These are phyloP conservation scores for Gorsachius goisagi DNA, from an alignment of 2,113 vertebrate species.

Conservation along the genomic window DNA sequence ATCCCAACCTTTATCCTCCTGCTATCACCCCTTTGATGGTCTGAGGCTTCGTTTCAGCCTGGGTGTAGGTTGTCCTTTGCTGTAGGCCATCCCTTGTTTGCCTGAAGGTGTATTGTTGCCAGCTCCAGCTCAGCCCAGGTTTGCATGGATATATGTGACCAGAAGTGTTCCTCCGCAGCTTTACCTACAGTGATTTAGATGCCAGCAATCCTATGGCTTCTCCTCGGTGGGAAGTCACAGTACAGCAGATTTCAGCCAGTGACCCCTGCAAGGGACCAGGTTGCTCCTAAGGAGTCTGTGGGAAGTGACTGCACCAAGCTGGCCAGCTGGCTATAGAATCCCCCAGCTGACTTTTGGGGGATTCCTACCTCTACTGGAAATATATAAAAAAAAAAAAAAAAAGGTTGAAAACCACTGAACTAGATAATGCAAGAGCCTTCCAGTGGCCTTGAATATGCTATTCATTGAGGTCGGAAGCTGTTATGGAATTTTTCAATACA, in stretches of 20 bases:
- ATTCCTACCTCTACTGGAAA: constrained; percentile 4
- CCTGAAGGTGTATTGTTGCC: not conserved
- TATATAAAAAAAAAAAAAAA: not conserved
- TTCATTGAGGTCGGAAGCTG: constrained; percentile 45
- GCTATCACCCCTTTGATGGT: not conserved
- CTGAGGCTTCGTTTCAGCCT: not conserved
- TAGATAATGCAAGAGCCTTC: constrained; percentile 32
- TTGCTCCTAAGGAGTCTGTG: not conserved
- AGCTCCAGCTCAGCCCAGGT: not conserved
- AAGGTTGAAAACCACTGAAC: not conserved
- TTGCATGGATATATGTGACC: not conserved
- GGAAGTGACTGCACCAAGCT: not conserved
- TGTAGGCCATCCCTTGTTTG: not conserved
- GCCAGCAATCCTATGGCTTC: not conserved
- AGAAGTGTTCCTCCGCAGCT: not conserved
- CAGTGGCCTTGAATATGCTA: constrained; percentile 36
- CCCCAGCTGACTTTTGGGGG: not conserved
- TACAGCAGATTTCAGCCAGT: not conserved
- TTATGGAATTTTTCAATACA: constrained; percentile 52
- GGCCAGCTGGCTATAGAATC: not conserved
- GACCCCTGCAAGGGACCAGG: not conserved
- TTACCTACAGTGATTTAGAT: not conserved
- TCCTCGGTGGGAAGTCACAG: not conserved
- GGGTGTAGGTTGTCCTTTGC: not conserved
- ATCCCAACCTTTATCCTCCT: not conserved